Base-by-base conservation (phyloP, 2,797 vertebrate species). In the Clarias fuscus region DNA sequence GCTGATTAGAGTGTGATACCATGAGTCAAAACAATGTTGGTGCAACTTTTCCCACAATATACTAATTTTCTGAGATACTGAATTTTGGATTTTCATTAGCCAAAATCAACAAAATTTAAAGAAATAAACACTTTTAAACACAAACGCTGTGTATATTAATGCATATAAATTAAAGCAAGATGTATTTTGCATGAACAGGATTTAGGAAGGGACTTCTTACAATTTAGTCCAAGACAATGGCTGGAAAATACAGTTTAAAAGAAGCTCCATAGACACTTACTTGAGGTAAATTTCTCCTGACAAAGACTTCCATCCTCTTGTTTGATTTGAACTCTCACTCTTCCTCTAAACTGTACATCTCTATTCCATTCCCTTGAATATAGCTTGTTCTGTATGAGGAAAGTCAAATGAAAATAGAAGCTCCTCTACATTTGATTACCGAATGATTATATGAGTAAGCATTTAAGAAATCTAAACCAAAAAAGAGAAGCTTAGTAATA, bases 321-420 rank as follows among this genome's bases (percentile, higher is more conserved):
- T 91, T 95, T 98, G 56, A 99, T 92, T 92, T 99, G 98, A 30
- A 99, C 94, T 37, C 97, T 92, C 84, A 99, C 97, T 87, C 98
- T 94, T 1, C 98, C 98, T 91, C 95, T 95, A 91, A 97, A 99
- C 88, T 97, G 97, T 13, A 94, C 89, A 4, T 99, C 98, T 89
- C 97, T 92, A 93, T 98, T 99, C 97, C 97, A 98, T 89, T 99
- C 98, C 77, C 97, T 93, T 61, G 98, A 96, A 90, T 99, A 98
- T 96, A 99, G 96, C 91, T 99, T 99, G 90, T 97, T 97, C 95
- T 98, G 95, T 78, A 92, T 89, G 83, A 17, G 90, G 58, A 10
- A 53, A 27, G 53, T 83, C 88, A 48, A 77, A 64, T 40, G 14
- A 33, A 85, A 84, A 53, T 30, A 8, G 22, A 27, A 27, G 61